Conservation (phyloP, 2,113 vertebrate genomes). For the Capricornis sumatraensis region DNA sequence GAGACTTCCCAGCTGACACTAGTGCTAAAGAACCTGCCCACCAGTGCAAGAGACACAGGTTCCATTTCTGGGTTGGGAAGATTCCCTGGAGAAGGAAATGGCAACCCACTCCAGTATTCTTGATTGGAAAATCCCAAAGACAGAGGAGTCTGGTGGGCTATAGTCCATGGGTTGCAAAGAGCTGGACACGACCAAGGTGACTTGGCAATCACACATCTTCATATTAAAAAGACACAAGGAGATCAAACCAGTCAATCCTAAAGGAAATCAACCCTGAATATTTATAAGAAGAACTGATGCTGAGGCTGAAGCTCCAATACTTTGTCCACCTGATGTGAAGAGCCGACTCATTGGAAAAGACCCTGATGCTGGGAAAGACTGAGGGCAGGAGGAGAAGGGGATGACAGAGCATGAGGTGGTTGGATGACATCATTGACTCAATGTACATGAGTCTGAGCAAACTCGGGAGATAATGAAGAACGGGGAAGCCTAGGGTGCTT, state of each 20-base stretch:
- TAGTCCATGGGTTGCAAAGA: background rate
- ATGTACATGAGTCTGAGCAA: background rate
- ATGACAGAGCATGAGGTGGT: background rate
- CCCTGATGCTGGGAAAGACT: background rate
- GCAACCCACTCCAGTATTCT: background rate
- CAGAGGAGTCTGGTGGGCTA: background rate
- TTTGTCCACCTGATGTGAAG: background rate
- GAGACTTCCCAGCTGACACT: background rate
- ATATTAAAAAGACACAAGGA: background rate
- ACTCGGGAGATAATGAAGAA: background rate
- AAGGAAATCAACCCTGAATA: background rate
- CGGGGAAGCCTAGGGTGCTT: background rate
- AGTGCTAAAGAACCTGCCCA: background rate
- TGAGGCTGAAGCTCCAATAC: background rate
- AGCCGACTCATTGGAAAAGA: background rate
- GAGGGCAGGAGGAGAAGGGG: background rate
- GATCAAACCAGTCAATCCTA: background rate
- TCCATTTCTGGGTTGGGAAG: background rate
- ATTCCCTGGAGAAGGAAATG: background rate
- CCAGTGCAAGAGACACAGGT: background rate
- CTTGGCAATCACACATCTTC: background rate
- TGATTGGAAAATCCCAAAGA: background rate
- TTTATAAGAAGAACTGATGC: background rate
- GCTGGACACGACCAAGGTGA: rapidly evolving
- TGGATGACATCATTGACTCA: background rate